Percentiles rank a stretch among this genome's conserved stretches.
These are phyloP conservation scores for Neosilurus mollespiculum DNA, from an alignment of 2,797 vertebrate genomes.

Conservation along the genomic window DNA sequence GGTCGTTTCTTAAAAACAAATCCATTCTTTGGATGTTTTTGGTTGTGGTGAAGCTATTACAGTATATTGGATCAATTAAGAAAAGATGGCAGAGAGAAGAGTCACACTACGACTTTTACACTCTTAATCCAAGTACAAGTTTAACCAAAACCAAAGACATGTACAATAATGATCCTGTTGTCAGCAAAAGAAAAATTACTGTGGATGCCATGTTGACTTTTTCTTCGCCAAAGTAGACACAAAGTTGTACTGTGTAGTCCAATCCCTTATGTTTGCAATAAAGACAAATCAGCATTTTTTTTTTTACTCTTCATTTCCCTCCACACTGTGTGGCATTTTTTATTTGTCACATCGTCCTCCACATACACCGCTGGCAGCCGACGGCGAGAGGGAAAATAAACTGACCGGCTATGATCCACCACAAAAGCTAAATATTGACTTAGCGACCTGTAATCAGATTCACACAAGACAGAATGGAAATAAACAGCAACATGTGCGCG, in stretches of 20 bases:
- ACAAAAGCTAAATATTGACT: conserved; percentile 83
- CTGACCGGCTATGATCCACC: conserved; percentile 68
- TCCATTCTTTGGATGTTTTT: not conserved
- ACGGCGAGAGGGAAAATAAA: conserved; percentile 76
- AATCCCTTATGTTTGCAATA: conserved; percentile 20
- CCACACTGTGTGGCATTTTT: conserved; percentile 51
- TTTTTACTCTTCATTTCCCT: conserved; percentile 21
- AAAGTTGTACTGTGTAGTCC: not conserved
- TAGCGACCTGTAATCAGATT: conserved; percentile 83
- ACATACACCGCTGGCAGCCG: conserved; percentile 72
- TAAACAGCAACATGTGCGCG: conserved; percentile 75
- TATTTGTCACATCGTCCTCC: conserved; percentile 64
- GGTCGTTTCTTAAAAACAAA: conserved; percentile 16
- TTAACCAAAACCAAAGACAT: conserved; percentile 29
- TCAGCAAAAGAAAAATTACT: not conserved
- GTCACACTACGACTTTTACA: conserved; percentile 16
- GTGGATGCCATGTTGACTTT: conserved; percentile 11
- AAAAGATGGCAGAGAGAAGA: not conserved
- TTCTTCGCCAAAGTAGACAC: not conserved
- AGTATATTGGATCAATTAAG: not conserved
- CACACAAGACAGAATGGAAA: conserved; percentile 78
- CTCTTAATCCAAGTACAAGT: conserved; percentile 7
- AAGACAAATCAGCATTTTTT: conserved; percentile 19
- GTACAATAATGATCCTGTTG: conserved; percentile 12
- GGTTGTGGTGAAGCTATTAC: conserved; percentile 3